A percentile compares a stretch with the other conserved stretches of the same genome.
Conservation (phyloP, 1,140 invertebrate species). For the Leptinotarsa defecta region DNA sequence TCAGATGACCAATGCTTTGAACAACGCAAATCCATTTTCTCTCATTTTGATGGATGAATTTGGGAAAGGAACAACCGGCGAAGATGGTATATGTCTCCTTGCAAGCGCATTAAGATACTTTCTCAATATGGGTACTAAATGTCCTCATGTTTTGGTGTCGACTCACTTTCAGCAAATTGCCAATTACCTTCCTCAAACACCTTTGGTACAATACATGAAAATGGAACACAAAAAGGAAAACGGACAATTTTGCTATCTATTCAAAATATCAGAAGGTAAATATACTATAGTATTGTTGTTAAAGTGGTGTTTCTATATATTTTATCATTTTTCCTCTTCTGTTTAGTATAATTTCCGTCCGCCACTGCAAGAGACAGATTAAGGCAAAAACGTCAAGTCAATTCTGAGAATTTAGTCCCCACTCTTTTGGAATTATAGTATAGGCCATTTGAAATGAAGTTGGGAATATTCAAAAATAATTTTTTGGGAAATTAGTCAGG, state of each 20-base stretch:
- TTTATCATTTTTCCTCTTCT: too few species aligned
- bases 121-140: conserved; percentile 60
- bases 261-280: conserved; percentile 48
- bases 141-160: conserved; percentile 76
- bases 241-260: conserved; percentile 45
- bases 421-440: too few species aligned
- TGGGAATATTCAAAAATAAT: too few species aligned
- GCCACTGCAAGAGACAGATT: too few species aligned
- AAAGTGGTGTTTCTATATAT: too few species aligned
- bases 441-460: too few species aligned
- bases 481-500: too few species aligned
- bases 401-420: too few species aligned
- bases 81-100: conserved; percentile 75
- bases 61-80: conserved; percentile 82
- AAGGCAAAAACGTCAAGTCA: too few species aligned
- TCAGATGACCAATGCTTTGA: conserved; percentile 74
- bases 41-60: conserved; percentile 90
- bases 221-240: conserved; percentile 44
- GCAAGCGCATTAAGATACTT: conserved; percentile 69
- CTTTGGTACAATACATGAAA: conserved; percentile 65
- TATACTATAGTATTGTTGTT: not conserved
- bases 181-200: conserved; percentile 63
- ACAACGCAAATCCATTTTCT: conserved; percentile 67
- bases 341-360: too few species aligned
- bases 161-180: conserved; percentile 76